These are phyloP conservation scores for Aporophyla nigra DNA, from an alignment of 2,888 invertebrate genomes.

Conservation along the genomic window DNA sequence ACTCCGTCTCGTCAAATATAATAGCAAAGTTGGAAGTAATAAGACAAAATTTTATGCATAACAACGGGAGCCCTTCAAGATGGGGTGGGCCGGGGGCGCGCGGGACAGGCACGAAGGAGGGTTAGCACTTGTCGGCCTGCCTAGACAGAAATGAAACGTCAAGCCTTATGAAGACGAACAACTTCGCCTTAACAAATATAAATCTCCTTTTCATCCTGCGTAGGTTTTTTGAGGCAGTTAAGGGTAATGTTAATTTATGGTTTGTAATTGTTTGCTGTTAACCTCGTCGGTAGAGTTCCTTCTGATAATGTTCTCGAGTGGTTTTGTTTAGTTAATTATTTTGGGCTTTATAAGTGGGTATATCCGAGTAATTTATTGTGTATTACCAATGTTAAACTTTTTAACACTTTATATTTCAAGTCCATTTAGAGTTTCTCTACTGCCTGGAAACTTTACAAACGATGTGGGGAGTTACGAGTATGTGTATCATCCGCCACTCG, in stretches of 20 bases:
- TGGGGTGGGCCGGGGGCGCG: conserved; percentile 67
- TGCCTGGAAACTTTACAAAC: conserved; percentile 60
- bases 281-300: conserved; percentile 63
- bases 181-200: conserved; percentile 89
- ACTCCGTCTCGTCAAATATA: conserved; percentile 90
- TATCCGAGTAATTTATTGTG: conserved; percentile 7
- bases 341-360: conserved; percentile 16
- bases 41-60: conserved; percentile 91
- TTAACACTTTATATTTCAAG: conserved; percentile 38
- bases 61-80: conserved; percentile 85
- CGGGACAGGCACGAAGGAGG: conserved; percentile 74
- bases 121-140: conserved; percentile 88
- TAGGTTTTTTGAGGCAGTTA: conserved; percentile 82
- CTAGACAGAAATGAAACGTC: conserved; percentile 90
- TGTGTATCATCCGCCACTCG: conserved; percentile 67
- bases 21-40: conserved; percentile 90
- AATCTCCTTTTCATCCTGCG: conserved; percentile 85
- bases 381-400: conserved; percentile 27
- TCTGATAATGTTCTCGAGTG: conserved; percentile 59
- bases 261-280: conserved; percentile 76
- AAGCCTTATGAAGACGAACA: conserved; percentile 90
- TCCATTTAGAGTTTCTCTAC: conserved; percentile 26
- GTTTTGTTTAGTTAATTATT: conserved; percentile 53
- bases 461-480: conserved; percentile 63
- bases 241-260: conserved; percentile 84